Percentiles rank a stretch among this genome's conserved stretches.
Conservation (phyloP, 2,113 vertebrate species). For the Tyrannus savana region DNA sequence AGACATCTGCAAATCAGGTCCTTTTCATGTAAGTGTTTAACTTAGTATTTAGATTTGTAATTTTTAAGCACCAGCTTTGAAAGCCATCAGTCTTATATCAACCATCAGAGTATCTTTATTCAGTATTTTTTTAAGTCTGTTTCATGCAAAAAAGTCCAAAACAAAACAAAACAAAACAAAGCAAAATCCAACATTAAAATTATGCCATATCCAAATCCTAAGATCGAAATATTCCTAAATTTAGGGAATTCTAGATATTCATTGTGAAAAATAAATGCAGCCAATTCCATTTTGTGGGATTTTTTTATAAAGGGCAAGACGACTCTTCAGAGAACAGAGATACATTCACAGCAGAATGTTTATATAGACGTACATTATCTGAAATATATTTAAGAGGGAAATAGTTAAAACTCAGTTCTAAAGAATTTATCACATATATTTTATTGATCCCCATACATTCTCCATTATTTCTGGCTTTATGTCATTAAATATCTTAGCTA, state of each 20-base stretch:
- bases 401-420: neutral
- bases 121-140: neutral
- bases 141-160: neutral
- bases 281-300: neutral
- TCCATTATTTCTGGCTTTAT: neutral
- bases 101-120: neutral
- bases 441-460: neutral
- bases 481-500: neutral
- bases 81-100: neutral
- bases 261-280: neutral
- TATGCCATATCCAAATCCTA: neutral
- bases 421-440: neutral
- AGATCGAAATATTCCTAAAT: neutral
- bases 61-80: neutral
- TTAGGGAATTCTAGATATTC: neutral
- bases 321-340: neutral
- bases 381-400: neutral
- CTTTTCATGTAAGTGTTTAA: neutral
- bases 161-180: neutral
- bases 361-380: neutral
- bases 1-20: neutral
- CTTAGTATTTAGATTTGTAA: neutral
- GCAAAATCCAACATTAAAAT: neutral
- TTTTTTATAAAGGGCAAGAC: neutral
- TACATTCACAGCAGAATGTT: neutral